Evolutionary conservation across 1,140 invertebrate genomes (phyloP).

Genomic region (Conus ventricosus): DNA sequence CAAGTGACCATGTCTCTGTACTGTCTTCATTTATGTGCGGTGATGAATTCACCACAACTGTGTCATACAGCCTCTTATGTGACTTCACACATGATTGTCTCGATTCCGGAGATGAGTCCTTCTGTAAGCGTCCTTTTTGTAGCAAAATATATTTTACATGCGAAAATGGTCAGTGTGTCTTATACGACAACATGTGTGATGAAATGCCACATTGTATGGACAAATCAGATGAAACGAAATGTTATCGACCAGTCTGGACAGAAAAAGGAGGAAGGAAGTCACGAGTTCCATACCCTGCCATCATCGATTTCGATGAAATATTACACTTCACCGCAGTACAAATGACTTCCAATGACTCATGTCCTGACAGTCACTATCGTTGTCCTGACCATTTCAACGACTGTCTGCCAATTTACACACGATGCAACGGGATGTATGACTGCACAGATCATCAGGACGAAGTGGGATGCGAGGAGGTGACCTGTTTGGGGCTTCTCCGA

Average conservation of each 20-base stretch:
- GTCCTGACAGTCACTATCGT: constrained; percentile 17
- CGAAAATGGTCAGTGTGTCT: constrained; percentile 8
- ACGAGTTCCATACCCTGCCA: background rate
- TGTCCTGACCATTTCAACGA: constrained; percentile 1
- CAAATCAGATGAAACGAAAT: constrained; percentile 2
- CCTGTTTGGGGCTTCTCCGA: constrained; percentile 36
- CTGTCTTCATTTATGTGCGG: background rate
- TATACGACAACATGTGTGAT: background rate
- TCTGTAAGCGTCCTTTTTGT: background rate
- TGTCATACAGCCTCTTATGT: background rate
- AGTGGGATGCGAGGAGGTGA: background rate
- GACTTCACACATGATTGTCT: constrained; percentile 16
- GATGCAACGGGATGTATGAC: constrained; percentile 35
- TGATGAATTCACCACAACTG: background rate
- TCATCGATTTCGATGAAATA: background rate
- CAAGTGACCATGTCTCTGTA: background rate
- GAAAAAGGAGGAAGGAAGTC: background rate
- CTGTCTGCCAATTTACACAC: constrained; percentile 17
- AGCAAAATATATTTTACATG: background rate
- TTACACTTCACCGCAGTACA: background rate
- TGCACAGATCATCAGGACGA: constrained; percentile 19
- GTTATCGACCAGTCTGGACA: background rate
- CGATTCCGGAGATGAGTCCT: background rate
- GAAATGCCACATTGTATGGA: background rate
- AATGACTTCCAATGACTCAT: background rate